A percentile compares a stretch with the other conserved stretches of the same genome.
These are phyloP conservation scores for Larimichthys crocea DNA, from an alignment of 2,113 vertebrate species.

Conservation along the genomic window DNA sequence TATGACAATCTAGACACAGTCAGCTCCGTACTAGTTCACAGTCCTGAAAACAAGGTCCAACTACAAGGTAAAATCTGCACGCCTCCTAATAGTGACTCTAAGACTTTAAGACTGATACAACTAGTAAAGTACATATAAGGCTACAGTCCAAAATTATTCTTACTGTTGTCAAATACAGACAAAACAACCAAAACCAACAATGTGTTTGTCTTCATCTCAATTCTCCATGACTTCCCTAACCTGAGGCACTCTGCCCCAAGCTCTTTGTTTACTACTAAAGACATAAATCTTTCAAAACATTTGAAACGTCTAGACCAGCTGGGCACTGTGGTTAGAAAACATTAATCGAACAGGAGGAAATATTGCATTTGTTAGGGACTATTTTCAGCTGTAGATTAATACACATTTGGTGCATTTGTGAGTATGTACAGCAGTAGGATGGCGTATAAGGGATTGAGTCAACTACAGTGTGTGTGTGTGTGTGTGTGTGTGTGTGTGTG, in stretches of 20 bases:
- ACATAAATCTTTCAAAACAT: not conserved
- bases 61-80: conserved; percentile 85
- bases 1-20: conserved; percentile 99
- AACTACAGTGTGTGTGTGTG: not conserved
- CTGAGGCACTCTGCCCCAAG: not conserved
- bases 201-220: not conserved
- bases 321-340: not conserved
- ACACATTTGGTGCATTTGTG: not conserved
- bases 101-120: too few relatives aligned
- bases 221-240: not conserved
- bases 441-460: not conserved
- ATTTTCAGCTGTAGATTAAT: not conserved
- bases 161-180: not conserved
- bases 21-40: conserved; percentile 98
- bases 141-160: not conserved
- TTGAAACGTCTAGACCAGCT: not conserved
- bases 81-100: not conserved
- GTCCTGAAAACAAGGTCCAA: conserved; percentile 97
- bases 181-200: not conserved
- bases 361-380: not conserved
- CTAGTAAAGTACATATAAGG: too few relatives aligned
- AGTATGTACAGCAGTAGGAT: not conserved
- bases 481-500: not conserved
- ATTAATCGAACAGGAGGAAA: not conserved
- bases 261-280: not conserved